These are phyloP conservation scores for Himalopsyche japonica DNA, from an alignment of 2,888 invertebrate genomes.

Conservation along the genomic window DNA sequence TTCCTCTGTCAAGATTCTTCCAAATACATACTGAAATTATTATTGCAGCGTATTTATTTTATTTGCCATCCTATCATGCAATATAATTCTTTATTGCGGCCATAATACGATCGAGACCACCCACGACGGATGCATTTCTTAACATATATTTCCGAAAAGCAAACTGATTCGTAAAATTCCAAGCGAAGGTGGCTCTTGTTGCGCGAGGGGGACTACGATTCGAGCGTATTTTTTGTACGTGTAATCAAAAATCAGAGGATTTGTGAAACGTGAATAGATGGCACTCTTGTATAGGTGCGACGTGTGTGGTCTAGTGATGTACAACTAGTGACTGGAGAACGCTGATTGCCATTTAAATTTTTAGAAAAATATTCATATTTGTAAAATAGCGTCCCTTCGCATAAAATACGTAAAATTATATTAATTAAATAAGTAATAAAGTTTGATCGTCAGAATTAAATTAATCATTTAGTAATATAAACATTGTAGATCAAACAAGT, in stretches of 20 bases:
- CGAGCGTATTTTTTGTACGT: not conserved
- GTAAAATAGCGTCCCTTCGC: no score
- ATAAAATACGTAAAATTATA: no score
- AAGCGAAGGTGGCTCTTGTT: not conserved
- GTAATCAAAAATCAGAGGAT: not conserved
- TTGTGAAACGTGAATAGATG: not conserved
- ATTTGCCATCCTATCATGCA: conserved; percentile 1
- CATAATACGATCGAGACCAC: conserved; percentile 16
- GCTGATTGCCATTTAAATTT: no score
- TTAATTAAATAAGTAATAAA: no score
- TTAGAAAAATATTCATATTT: no score
- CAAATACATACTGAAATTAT: not conserved
- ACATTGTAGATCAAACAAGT: no score
- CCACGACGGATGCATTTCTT: conserved; percentile 19
- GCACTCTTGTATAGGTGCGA: not conserved
- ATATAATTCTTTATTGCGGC: conserved; percentile 13
- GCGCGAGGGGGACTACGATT: conserved; percentile 4
- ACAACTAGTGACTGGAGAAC: not conserved
- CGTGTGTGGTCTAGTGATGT: not conserved
- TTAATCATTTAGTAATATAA: no score
- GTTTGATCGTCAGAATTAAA: no score
- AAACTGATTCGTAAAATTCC: conserved; percentile 20
- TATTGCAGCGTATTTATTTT: not conserved
- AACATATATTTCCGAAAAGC: not conserved
- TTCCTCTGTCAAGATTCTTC: not conserved